These are phyloP conservation scores for Bruchidius siliquastri DNA, from an alignment of 2,888 invertebrate genomes.

Conservation along the genomic window DNA sequence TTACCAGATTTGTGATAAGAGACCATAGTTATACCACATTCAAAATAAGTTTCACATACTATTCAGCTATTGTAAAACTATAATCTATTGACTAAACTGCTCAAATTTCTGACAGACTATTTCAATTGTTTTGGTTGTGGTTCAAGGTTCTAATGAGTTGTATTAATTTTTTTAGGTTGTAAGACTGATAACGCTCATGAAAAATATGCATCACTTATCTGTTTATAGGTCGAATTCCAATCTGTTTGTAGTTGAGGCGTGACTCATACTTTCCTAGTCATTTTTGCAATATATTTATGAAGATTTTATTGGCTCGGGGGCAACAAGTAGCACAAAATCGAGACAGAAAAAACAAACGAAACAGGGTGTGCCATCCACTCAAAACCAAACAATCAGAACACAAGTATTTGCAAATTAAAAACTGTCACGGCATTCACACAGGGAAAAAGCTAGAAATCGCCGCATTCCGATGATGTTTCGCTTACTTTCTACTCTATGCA, in stretches of 20 bases:
- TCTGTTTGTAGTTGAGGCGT: neutral
- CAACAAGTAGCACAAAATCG: neutral
- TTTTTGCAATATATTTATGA: neutral
- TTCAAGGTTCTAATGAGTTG: neutral
- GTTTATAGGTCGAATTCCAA: neutral
- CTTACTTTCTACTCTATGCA: neutral
- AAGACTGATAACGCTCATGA: neutral
- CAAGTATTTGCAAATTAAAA: neutral
- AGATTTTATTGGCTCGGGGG: neutral
- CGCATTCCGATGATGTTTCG: neutral
- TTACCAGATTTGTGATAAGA: too few species aligned
- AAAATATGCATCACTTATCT: neutral
- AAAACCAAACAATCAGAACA: neutral
- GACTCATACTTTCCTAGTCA: neutral
- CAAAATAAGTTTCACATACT: too few species aligned
- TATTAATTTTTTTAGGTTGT: neutral
- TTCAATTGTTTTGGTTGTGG: neutral
- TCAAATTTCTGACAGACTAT: too few species aligned
- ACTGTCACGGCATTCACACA: neutral
- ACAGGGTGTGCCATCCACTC: neutral
- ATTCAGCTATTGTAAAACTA: too few species aligned
- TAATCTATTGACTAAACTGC: too few species aligned
- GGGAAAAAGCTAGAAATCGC: neutral
- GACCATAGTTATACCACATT: too few species aligned
- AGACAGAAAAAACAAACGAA: neutral